phyloP scores from a whole-genome alignment of 2,888 invertebrate species.

The Blera fallax region DNA sequence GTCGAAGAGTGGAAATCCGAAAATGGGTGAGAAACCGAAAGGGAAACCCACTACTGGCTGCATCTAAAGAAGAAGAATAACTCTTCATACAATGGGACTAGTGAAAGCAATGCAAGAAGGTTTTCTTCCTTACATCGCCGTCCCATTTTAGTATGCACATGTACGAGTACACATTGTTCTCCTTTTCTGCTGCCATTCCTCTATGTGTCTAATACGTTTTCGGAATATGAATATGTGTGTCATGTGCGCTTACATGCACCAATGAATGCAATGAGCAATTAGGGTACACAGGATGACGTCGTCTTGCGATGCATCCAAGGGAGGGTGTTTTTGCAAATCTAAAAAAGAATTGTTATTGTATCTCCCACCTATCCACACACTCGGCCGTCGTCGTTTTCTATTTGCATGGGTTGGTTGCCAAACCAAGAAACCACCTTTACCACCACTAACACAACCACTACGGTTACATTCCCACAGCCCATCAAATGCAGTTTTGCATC shows the following conservation, averaged over 20 bases:
- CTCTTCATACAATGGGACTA: slow-evolving; percentile 1
- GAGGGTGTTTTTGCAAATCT: slow-evolving; percentile 45
- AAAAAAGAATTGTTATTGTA: slow-evolving; percentile 60
- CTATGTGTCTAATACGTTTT: slow-evolving; percentile 65
- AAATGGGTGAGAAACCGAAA: slow-evolving; percentile 14
- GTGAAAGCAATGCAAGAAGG: slow-evolving; percentile 35
- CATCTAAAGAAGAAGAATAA: slow-evolving; percentile 9
- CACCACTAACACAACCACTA: slow-evolving; percentile 5
- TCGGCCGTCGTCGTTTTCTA: slow-evolving; percentile 13
- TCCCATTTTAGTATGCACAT: slow-evolving; percentile 44
- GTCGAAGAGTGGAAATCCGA: slow-evolving; percentile 47
- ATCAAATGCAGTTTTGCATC: slow-evolving; percentile 63
- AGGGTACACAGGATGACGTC: slow-evolving; percentile 67
- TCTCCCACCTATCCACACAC: slow-evolving; percentile 12
- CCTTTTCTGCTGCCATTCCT: slow-evolving; percentile 23
- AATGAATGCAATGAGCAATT: slow-evolving; percentile 72
- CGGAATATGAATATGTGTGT: slow-evolving; percentile 69
- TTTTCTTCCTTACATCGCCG: slow-evolving; percentile 41
- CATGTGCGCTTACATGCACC: slow-evolving; percentile 72
- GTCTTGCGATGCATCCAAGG: slow-evolving; percentile 52
- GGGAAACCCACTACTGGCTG: not conserved
- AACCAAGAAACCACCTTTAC: slow-evolving; percentile 60
- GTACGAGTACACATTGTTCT: slow-evolving; percentile 37
- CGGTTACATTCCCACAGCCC: slow-evolving; percentile 53
- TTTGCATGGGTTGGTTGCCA: slow-evolving; percentile 55